A percentile compares a stretch with the other conserved stretches of the same genome.
phyloP scores from a whole-genome alignment of 2,797 vertebrate genomes.

The Chromis chromis region DNA sequence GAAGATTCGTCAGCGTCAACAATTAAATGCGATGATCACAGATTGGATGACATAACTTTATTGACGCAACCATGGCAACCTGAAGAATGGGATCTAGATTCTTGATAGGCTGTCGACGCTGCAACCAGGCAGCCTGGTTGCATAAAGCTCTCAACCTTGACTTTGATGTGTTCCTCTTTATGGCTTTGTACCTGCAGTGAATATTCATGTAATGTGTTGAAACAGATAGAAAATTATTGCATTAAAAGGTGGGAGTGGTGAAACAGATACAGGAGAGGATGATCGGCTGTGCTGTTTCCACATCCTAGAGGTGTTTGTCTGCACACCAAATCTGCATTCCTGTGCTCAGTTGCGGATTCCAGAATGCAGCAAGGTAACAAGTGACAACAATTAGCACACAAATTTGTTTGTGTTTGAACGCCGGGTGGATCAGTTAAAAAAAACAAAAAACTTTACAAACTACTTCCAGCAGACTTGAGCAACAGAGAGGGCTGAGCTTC shows the following conservation, averaged over 20 bases:
- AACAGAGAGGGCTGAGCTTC: slow-evolving; percentile 39
- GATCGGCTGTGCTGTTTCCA: background rate
- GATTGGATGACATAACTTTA: slow-evolving; percentile 61
- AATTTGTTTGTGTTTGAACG: slow-evolving; percentile 17
- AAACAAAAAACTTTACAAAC: slow-evolving; percentile 28
- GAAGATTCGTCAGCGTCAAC: slow-evolving; percentile 31
- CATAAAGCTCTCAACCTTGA: slow-evolving; percentile 61
- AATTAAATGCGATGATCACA: slow-evolving; percentile 45
- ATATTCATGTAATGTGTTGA: slow-evolving; percentile 25
- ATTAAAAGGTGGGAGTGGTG: slow-evolving; percentile 17
- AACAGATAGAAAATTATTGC: slow-evolving; percentile 10
- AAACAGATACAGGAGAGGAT: background rate
- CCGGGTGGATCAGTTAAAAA: slow-evolving; percentile 4
- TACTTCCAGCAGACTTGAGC: slow-evolving; percentile 37
- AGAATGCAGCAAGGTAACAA: slow-evolving; percentile 11
- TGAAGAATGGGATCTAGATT: slow-evolving; percentile 39
- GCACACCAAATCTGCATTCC: background rate
- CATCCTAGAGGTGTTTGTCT: background rate
- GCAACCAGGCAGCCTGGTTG: slow-evolving; percentile 49
- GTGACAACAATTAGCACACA: slow-evolving; percentile 13
- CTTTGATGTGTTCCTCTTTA: slow-evolving; percentile 54
- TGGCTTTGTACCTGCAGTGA: slow-evolving; percentile 46
- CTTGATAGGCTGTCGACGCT: slow-evolving; percentile 51
- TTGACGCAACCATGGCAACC: slow-evolving; percentile 72
- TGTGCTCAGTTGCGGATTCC: background rate